Evolutionary conservation across 1,140 invertebrate genomes (phyloP).

Genomic region (Drosophila insularis): DNA sequence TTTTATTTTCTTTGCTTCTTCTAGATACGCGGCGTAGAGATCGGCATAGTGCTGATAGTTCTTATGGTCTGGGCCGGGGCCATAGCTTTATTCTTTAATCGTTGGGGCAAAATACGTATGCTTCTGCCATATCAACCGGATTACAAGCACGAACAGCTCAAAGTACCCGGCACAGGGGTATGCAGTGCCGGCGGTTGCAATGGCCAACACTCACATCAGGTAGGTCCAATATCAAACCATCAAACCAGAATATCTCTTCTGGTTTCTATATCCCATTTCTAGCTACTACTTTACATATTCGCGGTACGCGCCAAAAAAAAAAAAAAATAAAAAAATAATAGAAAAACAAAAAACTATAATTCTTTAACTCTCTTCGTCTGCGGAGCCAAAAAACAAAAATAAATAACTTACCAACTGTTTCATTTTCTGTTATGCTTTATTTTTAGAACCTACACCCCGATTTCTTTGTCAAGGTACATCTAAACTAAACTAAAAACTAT

Average conservation of each 20-base stretch:
- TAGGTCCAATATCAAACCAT: slow-evolving; percentile 34
- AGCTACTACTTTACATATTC: too few species aligned
- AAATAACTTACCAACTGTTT: slow-evolving; percentile 67
- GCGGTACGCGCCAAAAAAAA: background rate
- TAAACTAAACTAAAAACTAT: slow-evolving; percentile 48
- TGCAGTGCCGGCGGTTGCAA: slow-evolving; percentile 86
- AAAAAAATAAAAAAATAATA: background rate
- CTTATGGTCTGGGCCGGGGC: slow-evolving; percentile 93
- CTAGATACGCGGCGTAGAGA: slow-evolving; percentile 92
- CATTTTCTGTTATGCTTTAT: slow-evolving; percentile 77
- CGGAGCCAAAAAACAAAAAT: slow-evolving; percentile 28
- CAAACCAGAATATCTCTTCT: background rate
- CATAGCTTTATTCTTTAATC: slow-evolving; percentile 94
- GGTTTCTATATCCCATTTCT: background rate
- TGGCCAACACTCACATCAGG: slow-evolving; percentile 83
- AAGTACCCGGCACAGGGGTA: slow-evolving; percentile 90
- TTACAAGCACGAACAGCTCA: slow-evolving; percentile 92
- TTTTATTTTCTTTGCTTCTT: background rate
- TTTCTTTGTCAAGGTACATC: slow-evolving; percentile 81
- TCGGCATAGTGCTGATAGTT: slow-evolving; percentile 93
- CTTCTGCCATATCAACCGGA: slow-evolving; percentile 95
- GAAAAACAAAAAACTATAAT: background rate
- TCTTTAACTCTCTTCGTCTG: slow-evolving; percentile 13
- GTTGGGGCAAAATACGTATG: slow-evolving; percentile 97
- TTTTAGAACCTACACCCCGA: slow-evolving; percentile 82